Evolutionary conservation across 2,888 invertebrate species (phyloP).

Genomic region (Ormyrus pomaceus): DNA sequence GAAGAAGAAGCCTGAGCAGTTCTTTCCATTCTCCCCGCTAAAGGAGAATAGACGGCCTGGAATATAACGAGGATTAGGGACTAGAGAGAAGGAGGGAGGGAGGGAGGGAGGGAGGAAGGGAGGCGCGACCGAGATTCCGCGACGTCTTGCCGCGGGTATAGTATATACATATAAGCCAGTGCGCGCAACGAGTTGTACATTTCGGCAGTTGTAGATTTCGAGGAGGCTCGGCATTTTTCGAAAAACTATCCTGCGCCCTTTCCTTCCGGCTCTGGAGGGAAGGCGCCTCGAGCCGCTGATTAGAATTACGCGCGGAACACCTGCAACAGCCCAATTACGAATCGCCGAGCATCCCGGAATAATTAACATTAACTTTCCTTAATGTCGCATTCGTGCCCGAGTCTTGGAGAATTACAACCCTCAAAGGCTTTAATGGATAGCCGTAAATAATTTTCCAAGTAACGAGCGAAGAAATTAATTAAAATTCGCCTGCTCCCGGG

Average conservation of each 20-base stretch:
- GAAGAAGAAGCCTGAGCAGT: background rate
- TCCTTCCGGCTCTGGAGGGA: background rate
- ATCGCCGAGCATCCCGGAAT: constrained; percentile 18
- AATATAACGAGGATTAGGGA: constrained; percentile 54
- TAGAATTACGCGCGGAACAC: constrained; percentile 33
- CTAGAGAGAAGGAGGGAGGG: constrained; percentile 7
- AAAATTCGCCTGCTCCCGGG: constrained; percentile 4
- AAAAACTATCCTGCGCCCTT: constrained; percentile 1
- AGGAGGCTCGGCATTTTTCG: background rate
- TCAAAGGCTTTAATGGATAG: constrained; percentile 40
- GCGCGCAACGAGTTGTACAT: constrained; percentile 31
- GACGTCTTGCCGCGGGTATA: constrained; percentile 17
- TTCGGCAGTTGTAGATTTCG: background rate
- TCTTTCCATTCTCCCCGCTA: constrained; percentile 23
- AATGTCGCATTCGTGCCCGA: constrained; percentile 40
- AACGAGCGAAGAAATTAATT: constrained; percentile 9
- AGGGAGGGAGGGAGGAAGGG: background rate
- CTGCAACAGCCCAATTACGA: constrained; percentile 1
- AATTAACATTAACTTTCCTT: constrained; percentile 35
- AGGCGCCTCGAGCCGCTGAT: constrained; percentile 33
- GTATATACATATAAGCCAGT: constrained; percentile 31
- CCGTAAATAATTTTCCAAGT: constrained; percentile 17
- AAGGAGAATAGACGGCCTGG: constrained; percentile 42
- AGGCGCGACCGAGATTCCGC: constrained; percentile 27
- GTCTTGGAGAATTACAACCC: constrained; percentile 40